Conservation (phyloP, 2,888 invertebrate genomes). For the Pristionchus arcanus region DNA sequence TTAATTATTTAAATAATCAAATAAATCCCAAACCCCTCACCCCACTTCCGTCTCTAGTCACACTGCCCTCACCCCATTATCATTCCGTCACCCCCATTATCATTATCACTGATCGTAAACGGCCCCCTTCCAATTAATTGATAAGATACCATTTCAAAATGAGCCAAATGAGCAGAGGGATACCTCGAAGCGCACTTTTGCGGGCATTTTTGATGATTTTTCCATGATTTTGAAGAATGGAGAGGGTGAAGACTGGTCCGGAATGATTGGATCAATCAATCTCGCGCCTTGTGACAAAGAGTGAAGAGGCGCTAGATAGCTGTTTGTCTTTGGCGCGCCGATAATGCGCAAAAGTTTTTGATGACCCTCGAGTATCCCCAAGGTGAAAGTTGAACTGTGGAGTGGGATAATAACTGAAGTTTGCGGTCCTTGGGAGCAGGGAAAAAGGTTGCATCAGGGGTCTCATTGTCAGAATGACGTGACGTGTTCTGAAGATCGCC, state of each 20-base stretch:
- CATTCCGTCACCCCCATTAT: not conserved
- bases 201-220: not conserved
- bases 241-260: not conserved
- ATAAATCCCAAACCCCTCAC: not conserved
- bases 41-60: not conserved
- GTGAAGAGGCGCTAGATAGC: not conserved
- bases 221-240: not conserved
- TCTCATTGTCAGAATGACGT: not conserved
- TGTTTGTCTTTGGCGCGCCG: not conserved
- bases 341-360: not conserved
- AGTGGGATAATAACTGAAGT: not conserved
- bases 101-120: conserved; percentile 33
- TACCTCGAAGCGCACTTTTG: conserved; percentile 39
- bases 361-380: not conserved
- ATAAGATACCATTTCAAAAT: conserved; percentile 19
- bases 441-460: not conserved
- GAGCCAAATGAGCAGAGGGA: not conserved
- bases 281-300: not conserved
- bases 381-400: not conserved
- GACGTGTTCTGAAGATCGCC: not conserved
- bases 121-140: not conserved
- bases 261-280: not conserved
- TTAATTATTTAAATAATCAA: not conserved
- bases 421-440: not conserved
- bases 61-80: not conserved